Conservation (phyloP, 2,797 vertebrate species). For the Tamandua tetradactyla region DNA sequence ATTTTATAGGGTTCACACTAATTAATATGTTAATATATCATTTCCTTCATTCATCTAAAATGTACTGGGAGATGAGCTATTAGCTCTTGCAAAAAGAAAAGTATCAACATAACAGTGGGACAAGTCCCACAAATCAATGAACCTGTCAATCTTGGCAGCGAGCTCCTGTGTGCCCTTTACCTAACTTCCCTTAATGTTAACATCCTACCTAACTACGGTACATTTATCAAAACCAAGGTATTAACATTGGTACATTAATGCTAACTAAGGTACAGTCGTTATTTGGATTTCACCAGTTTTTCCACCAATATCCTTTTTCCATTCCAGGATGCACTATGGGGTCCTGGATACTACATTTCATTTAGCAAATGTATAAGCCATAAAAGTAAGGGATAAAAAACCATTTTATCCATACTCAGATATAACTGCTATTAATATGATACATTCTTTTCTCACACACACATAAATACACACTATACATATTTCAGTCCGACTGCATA, state of each 20-base stretch:
- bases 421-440: neutral
- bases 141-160: neutral
- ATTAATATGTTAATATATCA: slow-evolving; percentile 14
- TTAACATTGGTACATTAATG: neutral
- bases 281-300: neutral
- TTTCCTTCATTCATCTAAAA: slow-evolving; percentile 31
- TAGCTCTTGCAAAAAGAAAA: neutral
- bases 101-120: neutral
- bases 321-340: neutral
- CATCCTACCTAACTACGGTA: neutral
- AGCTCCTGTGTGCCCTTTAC: neutral
- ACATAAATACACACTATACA: neutral
- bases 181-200: neutral
- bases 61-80: neutral
- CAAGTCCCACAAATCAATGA: neutral
- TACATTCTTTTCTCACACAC: neutral
- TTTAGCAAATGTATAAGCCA: slow-evolving; percentile 16
- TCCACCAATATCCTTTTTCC: neutral
- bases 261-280: neutral
- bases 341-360: neutral
- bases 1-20: neutral
- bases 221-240: neutral
- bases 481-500: neutral
- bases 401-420: neutral
- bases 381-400: slow-evolving; percentile 6